A percentile compares a stretch with the other conserved stretches of the same genome.
These are phyloP conservation scores for Hippocampus abdominalis DNA, from an alignment of 2,113 vertebrate species.

Conservation along the genomic window DNA sequence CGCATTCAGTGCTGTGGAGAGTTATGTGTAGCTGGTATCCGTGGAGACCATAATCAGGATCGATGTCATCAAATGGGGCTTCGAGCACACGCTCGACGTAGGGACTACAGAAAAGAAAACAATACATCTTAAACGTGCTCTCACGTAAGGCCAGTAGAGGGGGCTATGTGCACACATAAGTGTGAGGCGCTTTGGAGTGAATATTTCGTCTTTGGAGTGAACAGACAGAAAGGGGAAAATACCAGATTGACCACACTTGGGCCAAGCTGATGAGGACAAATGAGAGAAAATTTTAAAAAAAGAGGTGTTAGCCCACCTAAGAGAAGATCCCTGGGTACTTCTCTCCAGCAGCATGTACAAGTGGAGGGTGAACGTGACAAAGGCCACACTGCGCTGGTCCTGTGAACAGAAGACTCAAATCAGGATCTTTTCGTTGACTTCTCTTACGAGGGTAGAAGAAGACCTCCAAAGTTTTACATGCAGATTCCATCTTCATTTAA, in stretches of 20 bases:
- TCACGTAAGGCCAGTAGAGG: slow-evolving; percentile 62
- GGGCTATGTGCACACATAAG: slow-evolving; percentile 48
- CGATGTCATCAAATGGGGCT: slow-evolving; percentile 76
- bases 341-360: slow-evolving; percentile 83
- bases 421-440: background rate
- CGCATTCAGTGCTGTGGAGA: slow-evolving; percentile 70
- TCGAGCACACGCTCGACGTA: slow-evolving; percentile 53
- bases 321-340: slow-evolving; percentile 76
- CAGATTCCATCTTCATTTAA: background rate
- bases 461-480: too few species aligned
- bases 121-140: background rate
- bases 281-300: background rate
- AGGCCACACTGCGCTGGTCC: slow-evolving; percentile 75
- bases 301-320: slow-evolving; percentile 62
- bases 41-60: slow-evolving; percentile 81
- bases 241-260: background rate
- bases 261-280: slow-evolving; percentile 1
- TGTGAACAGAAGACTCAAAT: slow-evolving; percentile 59
- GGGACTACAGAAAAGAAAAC: slow-evolving; percentile 57
- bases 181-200: background rate
- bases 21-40: slow-evolving; percentile 81
- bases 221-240: background rate
- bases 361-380: slow-evolving; percentile 82
- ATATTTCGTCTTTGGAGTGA: too few species aligned
- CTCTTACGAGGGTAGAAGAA: background rate